These are phyloP conservation scores for Metellina segmentata DNA, from an alignment of 2,888 invertebrate genomes.

Conservation along the genomic window DNA sequence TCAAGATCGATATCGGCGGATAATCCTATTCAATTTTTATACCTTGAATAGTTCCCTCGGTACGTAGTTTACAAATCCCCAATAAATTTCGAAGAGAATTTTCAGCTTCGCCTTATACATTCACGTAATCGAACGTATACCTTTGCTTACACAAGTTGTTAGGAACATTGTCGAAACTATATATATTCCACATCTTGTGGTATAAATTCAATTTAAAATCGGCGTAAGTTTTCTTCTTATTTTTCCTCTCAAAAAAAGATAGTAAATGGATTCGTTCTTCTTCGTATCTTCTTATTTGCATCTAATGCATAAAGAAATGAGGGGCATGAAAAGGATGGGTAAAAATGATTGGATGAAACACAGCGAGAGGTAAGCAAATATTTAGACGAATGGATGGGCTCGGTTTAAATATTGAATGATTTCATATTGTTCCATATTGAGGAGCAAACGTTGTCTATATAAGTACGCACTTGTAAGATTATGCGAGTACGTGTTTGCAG, in stretches of 20 bases:
- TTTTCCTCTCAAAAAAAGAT: background rate
- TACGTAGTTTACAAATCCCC: background rate
- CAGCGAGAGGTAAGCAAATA: background rate
- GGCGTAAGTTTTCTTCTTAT: background rate
- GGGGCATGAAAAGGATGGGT: background rate
- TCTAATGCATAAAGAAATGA: background rate
- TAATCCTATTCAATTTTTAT: background rate
- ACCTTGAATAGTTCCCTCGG: background rate
- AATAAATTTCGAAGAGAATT: background rate
- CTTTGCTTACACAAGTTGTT: background rate
- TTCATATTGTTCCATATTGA: background rate
- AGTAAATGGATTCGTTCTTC: background rate
- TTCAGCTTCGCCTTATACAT: background rate
- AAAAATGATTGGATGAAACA: background rate
- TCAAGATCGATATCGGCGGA: background rate
- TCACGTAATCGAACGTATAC: background rate
- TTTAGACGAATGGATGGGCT: background rate
- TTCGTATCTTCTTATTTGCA: background rate
- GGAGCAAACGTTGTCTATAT: background rate
- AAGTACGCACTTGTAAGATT: background rate
- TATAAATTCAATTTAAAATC: background rate
- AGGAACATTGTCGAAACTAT: background rate
- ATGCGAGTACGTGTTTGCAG: background rate
- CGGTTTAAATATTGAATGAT: background rate
- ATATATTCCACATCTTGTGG: background rate